Evolutionary conservation across 1,140 invertebrate species (phyloP).

Genomic region (Drusus annulatus): DNA sequence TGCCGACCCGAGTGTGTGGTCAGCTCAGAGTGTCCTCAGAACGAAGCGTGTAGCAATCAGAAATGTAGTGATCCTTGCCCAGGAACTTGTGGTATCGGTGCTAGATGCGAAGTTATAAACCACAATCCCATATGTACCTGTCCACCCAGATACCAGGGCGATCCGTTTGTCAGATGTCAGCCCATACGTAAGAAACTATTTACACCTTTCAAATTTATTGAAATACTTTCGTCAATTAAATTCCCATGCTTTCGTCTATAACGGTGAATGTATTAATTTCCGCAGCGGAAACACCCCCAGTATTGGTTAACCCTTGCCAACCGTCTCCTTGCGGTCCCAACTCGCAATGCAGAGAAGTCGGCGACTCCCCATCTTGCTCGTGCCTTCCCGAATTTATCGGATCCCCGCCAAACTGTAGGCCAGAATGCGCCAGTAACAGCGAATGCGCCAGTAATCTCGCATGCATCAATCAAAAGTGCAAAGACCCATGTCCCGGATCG

Average conservation of each 20-base stretch:
- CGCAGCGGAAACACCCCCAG: slow-evolving; percentile 71
- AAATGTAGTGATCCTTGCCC: slow-evolving; percentile 78
- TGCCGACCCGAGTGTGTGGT: slow-evolving; percentile 78
- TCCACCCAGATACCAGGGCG: slow-evolving; percentile 72
- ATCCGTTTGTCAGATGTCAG: slow-evolving; percentile 75
- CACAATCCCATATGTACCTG: slow-evolving; percentile 77
- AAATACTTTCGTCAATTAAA: neutral
- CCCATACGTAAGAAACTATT: slow-evolving; percentile 64
- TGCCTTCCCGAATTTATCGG: slow-evolving; percentile 82
- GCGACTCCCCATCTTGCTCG: slow-evolving; percentile 78
- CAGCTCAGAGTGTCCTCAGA: slow-evolving; percentile 76
- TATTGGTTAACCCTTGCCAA: slow-evolving; percentile 76
- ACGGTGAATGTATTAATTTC: slow-evolving; percentile 55
- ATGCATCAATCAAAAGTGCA: slow-evolving; percentile 81
- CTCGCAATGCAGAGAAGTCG: slow-evolving; percentile 78
- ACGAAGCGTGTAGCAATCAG: slow-evolving; percentile 75
- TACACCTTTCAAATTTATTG: neutral
- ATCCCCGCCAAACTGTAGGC: slow-evolving; percentile 81
- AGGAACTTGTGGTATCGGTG: slow-evolving; percentile 76
- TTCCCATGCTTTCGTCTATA: neutral
- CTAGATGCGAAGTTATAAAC: slow-evolving; percentile 75
- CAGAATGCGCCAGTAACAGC: slow-evolving; percentile 82
- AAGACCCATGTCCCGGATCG: slow-evolving; percentile 80
- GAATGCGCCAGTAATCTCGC: slow-evolving; percentile 81
- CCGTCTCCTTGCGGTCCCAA: slow-evolving; percentile 86